phyloP scores from a whole-genome alignment of 2,888 invertebrate species.

The Agrochola circellaris region DNA sequence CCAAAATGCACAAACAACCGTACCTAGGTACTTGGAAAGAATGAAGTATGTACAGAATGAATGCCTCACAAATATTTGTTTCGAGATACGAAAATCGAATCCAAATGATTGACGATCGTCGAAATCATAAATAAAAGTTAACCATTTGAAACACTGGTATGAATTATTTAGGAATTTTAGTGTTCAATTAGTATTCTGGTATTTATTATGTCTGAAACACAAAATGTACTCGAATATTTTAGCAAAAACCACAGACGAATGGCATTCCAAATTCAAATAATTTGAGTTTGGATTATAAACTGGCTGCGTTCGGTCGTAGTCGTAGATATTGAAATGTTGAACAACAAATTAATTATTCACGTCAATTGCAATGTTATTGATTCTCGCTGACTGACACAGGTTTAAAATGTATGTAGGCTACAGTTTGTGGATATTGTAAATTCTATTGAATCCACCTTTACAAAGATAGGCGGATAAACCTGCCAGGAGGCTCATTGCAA shows the following conservation, averaged over 20 bases:
- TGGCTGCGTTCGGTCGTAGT: constrained; percentile 8
- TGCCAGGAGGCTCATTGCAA: neutral
- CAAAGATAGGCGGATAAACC: neutral
- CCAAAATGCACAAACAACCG: constrained; percentile 23
- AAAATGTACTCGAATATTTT: constrained; percentile 33
- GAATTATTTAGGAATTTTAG: constrained; percentile 2
- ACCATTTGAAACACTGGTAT: constrained; percentile 11
- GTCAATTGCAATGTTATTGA: constrained; percentile 31
- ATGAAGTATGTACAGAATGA: constrained; percentile 2
- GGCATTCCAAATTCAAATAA: constrained; percentile 44
- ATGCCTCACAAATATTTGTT: constrained; percentile 15
- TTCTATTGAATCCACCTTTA: neutral
- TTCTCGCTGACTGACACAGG: constrained; percentile 10
- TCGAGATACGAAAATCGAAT: constrained; percentile 7
- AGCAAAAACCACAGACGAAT: constrained; percentile 26
- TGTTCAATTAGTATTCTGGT: constrained; percentile 17
- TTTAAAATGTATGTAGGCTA: constrained; percentile 9
- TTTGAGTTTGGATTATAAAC: constrained; percentile 23
- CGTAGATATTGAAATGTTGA: constrained; percentile 22
- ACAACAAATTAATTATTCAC: constrained; percentile 28
- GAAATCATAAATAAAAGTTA: constrained; percentile 14
- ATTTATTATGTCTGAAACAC: constrained; percentile 12
- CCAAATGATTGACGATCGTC: neutral
- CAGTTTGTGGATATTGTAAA: constrained; percentile 17
- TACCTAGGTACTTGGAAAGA: neutral